Base-by-base conservation (phyloP, 2,113 vertebrate species). In the Petaurus breviceps region DNA sequence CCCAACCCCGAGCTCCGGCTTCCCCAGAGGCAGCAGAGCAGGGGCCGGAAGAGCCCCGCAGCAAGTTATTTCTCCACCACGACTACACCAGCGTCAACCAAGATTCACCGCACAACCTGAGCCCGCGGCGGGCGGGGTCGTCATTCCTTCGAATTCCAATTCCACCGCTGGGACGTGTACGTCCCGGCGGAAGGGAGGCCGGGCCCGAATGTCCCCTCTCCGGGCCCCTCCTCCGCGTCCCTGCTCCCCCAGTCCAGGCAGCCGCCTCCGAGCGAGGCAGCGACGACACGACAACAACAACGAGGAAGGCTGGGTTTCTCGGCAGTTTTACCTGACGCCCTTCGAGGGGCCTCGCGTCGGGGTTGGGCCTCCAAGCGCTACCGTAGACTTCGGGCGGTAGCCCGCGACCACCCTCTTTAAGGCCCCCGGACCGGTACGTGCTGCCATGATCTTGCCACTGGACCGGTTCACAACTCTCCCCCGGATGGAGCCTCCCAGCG, bases 301-400 rank as follows among this genome's bases (percentile, higher is more conserved):
- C n/a, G 19, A 84, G 19, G 68, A 43, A 1, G n/a, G 68, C 68
- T 7, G 28, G 12, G 61, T 77, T n/a, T 5, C 52, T 47, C 8
- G 0, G 24, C 6, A 23, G 89, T 89, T 95, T 94, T 97, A 98
- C 98, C 98, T 97, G 92, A 95, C 28, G 37, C 91, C 92, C 53
- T 92, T 55, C 43, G 91, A 12, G 55, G 95, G 1, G 14, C 50
- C 16, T 8, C 50, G 94, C 25, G 61, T 77, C 3, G 84, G 52
- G 51, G 31, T 8, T 3, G 1, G 43, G 22, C 14, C 50, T 89
- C 91, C 47, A 8, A 46, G n/a, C 43, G 28, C 91, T 0, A 52
- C 55, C 37, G 43, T 50, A 8, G 94, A 90, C 91, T 91, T 97
- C 25, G 89, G 90, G 22, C 43, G n/a, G 54, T 92, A 97, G 57